A percentile compares a stretch with the other conserved stretches of the same genome.
phyloP scores from a whole-genome alignment of 1,140 invertebrate genomes.

The Neomicropteryx cornuta region DNA sequence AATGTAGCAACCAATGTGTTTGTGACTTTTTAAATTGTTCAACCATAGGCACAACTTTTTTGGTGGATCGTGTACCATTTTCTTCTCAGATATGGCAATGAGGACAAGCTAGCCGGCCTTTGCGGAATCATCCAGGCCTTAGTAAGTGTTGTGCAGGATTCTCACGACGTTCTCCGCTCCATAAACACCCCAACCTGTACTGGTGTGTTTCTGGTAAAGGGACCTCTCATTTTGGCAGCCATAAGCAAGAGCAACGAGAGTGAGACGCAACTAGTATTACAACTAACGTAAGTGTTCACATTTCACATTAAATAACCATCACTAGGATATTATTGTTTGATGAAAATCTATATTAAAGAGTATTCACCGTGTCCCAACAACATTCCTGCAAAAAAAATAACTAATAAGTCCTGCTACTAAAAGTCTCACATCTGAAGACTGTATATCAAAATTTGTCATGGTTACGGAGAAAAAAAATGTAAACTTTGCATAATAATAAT shows the following conservation, averaged over 20 bases:
- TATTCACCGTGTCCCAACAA: too few relatives aligned
- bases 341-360: neutral
- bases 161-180: conserved; percentile 71
- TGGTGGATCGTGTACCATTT: neutral
- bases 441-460: too few relatives aligned
- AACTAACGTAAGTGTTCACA: conserved; percentile 63
- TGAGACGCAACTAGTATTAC: conserved; percentile 70
- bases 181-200: conserved; percentile 77
- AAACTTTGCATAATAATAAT: too few relatives aligned
- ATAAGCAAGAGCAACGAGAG: conserved; percentile 76
- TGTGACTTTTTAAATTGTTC: neutral
- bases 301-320: conserved; percentile 1
- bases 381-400: too few relatives aligned
- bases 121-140: conserved; percentile 94
- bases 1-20: neutral
- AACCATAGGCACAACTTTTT: neutral
- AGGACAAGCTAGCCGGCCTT: conserved; percentile 86
- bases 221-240: conserved; percentile 81
- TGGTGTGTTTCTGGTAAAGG: conserved; percentile 81
- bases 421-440: too few relatives aligned
- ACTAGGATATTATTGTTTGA: neutral
- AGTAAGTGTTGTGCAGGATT: conserved; percentile 82
- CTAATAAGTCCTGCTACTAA: too few relatives aligned
- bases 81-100: conserved; percentile 69
- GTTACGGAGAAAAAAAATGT: too few relatives aligned